Conservation (phyloP, 2,797 vertebrate genomes). For the Limnodromus scolopaceus region DNA sequence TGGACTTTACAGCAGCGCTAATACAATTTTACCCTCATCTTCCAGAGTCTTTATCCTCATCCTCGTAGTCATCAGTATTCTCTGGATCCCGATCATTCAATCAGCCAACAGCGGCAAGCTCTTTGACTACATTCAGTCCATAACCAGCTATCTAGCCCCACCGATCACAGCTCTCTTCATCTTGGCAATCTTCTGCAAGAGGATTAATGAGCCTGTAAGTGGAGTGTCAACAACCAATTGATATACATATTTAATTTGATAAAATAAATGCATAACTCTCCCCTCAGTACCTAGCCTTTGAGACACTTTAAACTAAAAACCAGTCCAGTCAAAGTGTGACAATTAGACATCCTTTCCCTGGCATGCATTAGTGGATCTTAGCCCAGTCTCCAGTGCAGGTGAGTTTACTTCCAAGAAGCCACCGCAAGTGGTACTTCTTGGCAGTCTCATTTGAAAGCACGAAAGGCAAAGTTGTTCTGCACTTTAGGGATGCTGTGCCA, state of each 20-base stretch:
- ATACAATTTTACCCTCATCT: not conserved
- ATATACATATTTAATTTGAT: not conserved
- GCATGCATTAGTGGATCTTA: not conserved
- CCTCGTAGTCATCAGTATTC: conserved; percentile 87
- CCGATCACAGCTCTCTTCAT: conserved; percentile 93
- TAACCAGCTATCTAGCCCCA: conserved; percentile 91
- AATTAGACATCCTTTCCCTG: not conserved
- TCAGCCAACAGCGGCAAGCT: conserved; percentile 91
- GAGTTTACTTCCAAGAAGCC: not conserved
- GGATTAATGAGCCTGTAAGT: conserved; percentile 92
- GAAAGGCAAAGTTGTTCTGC: not conserved
- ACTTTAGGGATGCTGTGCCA: not conserved
- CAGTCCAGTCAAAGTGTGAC: not conserved
- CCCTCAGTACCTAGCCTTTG: not conserved
- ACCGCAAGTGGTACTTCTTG: not conserved
- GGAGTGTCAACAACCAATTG: not conserved
- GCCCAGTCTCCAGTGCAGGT: not conserved
- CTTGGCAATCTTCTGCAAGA: conserved; percentile 92
- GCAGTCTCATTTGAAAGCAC: not conserved
- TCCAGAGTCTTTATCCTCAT: conserved; percentile 89
- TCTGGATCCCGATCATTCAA: conserved; percentile 95
- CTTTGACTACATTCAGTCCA: conserved; percentile 93
- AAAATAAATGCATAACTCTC: not conserved
- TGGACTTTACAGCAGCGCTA: not conserved
- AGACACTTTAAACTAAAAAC: not conserved